phyloP scores from a whole-genome alignment of 2,797 vertebrate genomes.

The Sparidentex hasta region DNA sequence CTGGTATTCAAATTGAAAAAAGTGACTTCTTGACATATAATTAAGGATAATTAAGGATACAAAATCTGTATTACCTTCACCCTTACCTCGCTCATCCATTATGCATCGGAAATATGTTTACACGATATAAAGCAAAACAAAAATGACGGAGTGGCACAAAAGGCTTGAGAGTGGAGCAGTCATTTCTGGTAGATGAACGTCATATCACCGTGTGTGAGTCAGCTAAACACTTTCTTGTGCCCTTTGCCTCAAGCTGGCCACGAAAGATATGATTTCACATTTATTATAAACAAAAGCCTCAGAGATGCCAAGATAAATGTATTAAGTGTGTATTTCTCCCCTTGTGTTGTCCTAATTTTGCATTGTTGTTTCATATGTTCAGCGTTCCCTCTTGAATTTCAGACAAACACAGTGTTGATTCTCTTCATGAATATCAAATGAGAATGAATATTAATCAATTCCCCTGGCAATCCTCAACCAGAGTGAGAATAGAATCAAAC shows the following conservation, averaged over 20 bases:
- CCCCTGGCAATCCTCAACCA: constrained; percentile 43
- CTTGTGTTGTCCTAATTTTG: constrained; percentile 62
- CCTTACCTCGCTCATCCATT: background rate
- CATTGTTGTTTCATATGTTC: constrained; percentile 59
- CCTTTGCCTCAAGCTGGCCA: constrained; percentile 10
- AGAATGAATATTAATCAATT: constrained; percentile 75
- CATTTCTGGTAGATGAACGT: background rate
- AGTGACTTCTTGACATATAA: constrained; percentile 12
- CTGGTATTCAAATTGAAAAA: constrained; percentile 1
- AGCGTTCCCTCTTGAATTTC: constrained; percentile 53
- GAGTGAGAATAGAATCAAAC: constrained; percentile 49
- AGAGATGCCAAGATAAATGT: constrained; percentile 25
- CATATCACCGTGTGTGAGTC: background rate
- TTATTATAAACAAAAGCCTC: background rate
- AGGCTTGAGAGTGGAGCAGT: background rate
- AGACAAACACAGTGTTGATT: constrained; percentile 60
- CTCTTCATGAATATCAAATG: constrained; percentile 68
- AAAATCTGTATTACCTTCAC: background rate
- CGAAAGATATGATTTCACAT: constrained; percentile 7
- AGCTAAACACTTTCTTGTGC: background rate
- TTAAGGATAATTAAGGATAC: constrained; percentile 20
- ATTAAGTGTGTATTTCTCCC: constrained; percentile 34
- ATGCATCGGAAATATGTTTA: background rate
- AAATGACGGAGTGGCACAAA: background rate
- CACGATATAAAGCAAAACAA: constrained; percentile 7